phyloP scores from a whole-genome alignment of 1,140 invertebrate genomes.

The Bathynomus jamesi region DNA sequence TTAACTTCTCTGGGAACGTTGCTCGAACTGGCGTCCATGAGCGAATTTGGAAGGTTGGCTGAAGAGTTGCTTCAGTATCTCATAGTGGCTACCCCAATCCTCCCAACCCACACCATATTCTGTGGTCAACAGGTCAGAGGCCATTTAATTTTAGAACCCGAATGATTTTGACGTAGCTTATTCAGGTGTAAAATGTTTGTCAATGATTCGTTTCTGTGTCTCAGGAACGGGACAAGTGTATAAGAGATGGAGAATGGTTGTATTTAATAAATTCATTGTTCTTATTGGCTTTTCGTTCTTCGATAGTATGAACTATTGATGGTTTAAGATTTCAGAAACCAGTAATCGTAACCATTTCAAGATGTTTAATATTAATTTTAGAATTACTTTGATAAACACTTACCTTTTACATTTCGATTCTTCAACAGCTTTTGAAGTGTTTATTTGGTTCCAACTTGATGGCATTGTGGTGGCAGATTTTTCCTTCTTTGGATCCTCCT shows the following conservation, averaged over 20 bases:
- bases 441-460: constrained; percentile 71
- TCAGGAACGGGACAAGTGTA: no score
- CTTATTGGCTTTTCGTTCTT: not conserved
- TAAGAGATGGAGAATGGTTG: no score
- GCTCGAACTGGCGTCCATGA: constrained; percentile 64
- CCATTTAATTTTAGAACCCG: not conserved
- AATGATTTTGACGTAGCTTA: no score
- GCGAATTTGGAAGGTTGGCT: constrained; percentile 61
- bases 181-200: no score
- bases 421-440: constrained; percentile 62
- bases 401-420: no score
- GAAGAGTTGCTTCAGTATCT: constrained; percentile 75
- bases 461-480: constrained; percentile 51
- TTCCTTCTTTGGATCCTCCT: not conserved
- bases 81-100: constrained; percentile 59
- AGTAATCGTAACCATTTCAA: not conserved
- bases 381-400: no score
- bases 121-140: constrained; percentile 62
- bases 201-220: no score
- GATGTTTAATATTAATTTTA: not conserved
- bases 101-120: constrained; percentile 60
- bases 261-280: not conserved
- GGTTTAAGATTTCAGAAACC: not conserved
- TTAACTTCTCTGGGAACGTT: constrained; percentile 63
- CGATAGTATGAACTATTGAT: not conserved